Evolutionary conservation across 2,888 invertebrate species (phyloP).

Genomic region (Dryobota labecula): DNA sequence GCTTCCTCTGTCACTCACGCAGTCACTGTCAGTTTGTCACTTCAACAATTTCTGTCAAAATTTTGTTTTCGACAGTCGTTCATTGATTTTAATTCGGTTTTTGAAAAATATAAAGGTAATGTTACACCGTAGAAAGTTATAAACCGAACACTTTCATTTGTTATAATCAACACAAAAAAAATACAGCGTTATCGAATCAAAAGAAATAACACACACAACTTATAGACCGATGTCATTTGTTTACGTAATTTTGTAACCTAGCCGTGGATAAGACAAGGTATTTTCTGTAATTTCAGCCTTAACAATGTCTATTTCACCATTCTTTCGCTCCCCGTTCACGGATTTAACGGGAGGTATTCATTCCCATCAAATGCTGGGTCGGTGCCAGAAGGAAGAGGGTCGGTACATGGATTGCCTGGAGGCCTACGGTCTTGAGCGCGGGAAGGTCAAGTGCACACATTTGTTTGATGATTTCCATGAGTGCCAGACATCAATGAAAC

Average conservation of each 20-base stretch:
- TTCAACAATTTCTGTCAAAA: constrained; percentile 27
- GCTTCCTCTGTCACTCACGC: too few relatives aligned
- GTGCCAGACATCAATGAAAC: constrained; percentile 91
- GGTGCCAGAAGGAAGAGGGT: constrained; percentile 93
- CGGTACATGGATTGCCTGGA: constrained; percentile 94
- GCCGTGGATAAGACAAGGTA: constrained; percentile 11
- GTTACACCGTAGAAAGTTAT: neutral
- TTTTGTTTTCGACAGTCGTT: constrained; percentile 31
- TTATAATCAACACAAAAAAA: constrained; percentile 13
- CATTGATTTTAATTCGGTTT: constrained; percentile 35
- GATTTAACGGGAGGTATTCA: constrained; percentile 92
- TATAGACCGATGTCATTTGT: constrained; percentile 66
- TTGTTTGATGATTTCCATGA: constrained; percentile 93
- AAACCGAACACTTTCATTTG: constrained; percentile 5
- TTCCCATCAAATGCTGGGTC: constrained; percentile 92
- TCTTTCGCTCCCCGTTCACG: constrained; percentile 92
- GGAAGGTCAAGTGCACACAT: constrained; percentile 91
- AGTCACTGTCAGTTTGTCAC: constrained; percentile 6
- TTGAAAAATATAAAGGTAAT: constrained; percentile 56
- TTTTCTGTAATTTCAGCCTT: constrained; percentile 45
- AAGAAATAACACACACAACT: neutral
- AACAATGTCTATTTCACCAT: constrained; percentile 92
- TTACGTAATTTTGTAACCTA: constrained; percentile 83
- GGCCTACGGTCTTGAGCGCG: constrained; percentile 94
- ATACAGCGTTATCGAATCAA: neutral